Base-by-base conservation (phyloP, 2,113 vertebrate genomes). In the Abramis brama region DNA sequence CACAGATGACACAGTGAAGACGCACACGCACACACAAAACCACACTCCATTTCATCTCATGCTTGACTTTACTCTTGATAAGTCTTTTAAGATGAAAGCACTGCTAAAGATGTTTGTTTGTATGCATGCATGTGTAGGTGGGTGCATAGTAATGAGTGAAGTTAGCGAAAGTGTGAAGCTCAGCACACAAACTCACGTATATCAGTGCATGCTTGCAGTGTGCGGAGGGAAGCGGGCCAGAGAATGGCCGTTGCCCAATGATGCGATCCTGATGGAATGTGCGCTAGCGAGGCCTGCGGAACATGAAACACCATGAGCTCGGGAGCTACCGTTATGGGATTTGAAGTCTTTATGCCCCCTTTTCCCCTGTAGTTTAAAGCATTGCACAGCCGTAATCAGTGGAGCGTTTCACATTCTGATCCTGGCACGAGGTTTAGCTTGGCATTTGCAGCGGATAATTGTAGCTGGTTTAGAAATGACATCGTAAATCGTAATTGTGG, bases 1-100 rank as follows among this genome's bases (percentile, higher is more conserved):
- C 86, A 84, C 91, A 47, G 91, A 90, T 83, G 85, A 86, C 85
- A 86, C 8, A 50, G 47, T 75, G 43, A 43, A 86, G 36, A 30
- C 86, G 83, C 68, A 85, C 83, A 84, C 62, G 83, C 85, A 64
- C 82, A 88, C 77, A 80, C 81, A 52, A 62, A 86, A 85, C 84
- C 78, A 23, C 78, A 45, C 78, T 79, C n/a, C 6, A 23, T 17
- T 79, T 80, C 7, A 1, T 62, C 27, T 47, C 60, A 59, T 66
- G 57, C 21, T 25, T 77, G 70, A 50, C 25, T 64, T 80, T 8
- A 66, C 57, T n/a, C 57, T 79, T 60, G 77, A 60, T 43, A 81
- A 81, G 59, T 81, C 59, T 25, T 64, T 47, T 66, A 47, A 30
- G 47, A 64, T 66, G n/a, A 81, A 64, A 81, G 59, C 39, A 19